These are phyloP conservation scores for Tylochromis polylepis DNA, from an alignment of 2,113 vertebrate species.

Conservation along the genomic window DNA sequence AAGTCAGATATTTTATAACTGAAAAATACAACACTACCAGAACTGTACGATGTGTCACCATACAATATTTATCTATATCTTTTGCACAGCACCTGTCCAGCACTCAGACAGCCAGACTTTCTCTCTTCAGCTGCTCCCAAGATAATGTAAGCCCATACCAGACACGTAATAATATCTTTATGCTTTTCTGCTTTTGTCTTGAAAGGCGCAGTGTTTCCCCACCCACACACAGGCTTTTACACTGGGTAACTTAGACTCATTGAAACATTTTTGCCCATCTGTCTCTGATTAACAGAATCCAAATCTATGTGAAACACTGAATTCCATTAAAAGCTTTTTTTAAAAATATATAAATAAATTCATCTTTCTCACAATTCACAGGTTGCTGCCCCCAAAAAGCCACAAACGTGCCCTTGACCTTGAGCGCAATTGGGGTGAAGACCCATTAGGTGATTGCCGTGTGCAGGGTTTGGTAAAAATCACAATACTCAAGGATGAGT, in stretches of 20 bases:
- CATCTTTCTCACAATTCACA: no score
- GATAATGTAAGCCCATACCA: not conserved
- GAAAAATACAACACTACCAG: not conserved
- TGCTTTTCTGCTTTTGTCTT: not conserved
- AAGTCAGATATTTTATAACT: not conserved
- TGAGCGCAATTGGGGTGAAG: no score
- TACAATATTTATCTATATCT: not conserved
- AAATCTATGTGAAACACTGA: not conserved
- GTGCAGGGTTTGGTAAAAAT: not conserved
- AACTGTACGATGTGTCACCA: not conserved
- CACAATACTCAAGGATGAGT: not conserved
- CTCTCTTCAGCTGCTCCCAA: not conserved
- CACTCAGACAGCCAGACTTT: not conserved
- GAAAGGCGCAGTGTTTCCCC: not conserved
- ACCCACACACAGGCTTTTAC: rapidly evolving
- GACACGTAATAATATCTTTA: not conserved
- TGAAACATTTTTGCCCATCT: not conserved
- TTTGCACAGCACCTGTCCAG: not conserved
- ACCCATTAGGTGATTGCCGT: not conserved
- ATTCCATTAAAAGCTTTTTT: no score
- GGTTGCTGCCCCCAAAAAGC: no score
- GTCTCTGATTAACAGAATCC: not conserved
- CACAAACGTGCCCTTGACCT: not conserved
- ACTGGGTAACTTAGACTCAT: not conserved
- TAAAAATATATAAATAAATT: not conserved